Conservation (phyloP, 1,140 invertebrate species). For the Hestina assimilis region DNA sequence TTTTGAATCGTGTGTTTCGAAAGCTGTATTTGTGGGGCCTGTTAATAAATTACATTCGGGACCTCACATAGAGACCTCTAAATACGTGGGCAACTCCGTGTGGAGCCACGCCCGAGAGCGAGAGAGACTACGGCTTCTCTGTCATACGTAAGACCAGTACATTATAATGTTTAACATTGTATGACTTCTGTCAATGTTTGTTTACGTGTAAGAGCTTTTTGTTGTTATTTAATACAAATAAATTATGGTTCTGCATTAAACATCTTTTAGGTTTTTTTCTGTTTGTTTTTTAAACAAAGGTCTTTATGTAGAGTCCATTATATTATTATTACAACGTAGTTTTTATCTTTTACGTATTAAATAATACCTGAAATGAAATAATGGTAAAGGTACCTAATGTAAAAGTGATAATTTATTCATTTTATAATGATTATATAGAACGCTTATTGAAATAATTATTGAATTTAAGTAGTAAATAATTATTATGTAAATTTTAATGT, state of each 20-base stretch:
- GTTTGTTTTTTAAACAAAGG: too few relatives aligned
- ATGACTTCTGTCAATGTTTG: conserved; percentile 16
- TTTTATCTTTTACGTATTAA: too few relatives aligned
- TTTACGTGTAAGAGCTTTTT: conserved; percentile 15
- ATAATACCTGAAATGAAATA: too few relatives aligned
- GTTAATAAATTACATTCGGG: conserved; percentile 64
- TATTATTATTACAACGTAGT: too few relatives aligned
- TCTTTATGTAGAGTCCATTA: too few relatives aligned
- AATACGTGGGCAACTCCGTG: conserved; percentile 53
- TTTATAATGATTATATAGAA: too few relatives aligned
- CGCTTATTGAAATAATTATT: too few relatives aligned
- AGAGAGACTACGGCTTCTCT: conserved; percentile 24
- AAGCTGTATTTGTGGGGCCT: conserved; percentile 62
- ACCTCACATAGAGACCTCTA: conserved; percentile 65
- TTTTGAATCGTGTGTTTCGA: conserved; percentile 52
- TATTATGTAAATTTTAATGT: too few relatives aligned
- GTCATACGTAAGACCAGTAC: conserved; percentile 7
- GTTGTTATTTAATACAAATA: conserved; percentile 17
- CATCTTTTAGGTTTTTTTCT: neutral
- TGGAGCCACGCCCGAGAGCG: conserved; percentile 50
- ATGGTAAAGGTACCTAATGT: too few relatives aligned
- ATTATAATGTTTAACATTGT: conserved; percentile 20
- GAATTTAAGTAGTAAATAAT: too few relatives aligned
- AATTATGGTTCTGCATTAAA: conserved; percentile 1
- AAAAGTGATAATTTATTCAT: too few relatives aligned